Base-by-base conservation (phyloP, 2,113 vertebrate genomes). In the Pterocles gutturalis region DNA sequence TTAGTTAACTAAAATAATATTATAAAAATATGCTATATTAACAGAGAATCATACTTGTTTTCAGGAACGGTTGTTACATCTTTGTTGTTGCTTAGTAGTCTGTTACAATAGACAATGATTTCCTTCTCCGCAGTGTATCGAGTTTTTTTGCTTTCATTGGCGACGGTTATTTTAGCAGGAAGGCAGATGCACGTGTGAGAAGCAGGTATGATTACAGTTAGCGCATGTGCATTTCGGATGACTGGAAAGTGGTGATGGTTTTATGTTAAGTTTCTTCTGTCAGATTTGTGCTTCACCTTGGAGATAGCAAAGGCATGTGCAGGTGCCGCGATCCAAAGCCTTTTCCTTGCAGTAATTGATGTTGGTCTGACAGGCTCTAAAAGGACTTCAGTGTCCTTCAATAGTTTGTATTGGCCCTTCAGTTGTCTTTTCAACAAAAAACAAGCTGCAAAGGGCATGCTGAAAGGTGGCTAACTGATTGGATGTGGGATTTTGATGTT, bases 141-240 rank as follows among this genome's bases (percentile, higher is more conserved):
- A 19, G 14, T 0, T 4, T 31, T 29, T 24, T 60, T 64, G n/a
- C 49, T 53, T 57, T 34, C 26, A 1, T 31, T 43, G 60, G 33
- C 43, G 24, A 6, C 64, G 31, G 12, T 46, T 43, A 9, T 19
- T 43, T 61, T 53, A 78, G 24, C 48, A 57, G 65, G 61, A 66
- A n/a, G 33, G 70, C 66, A 72, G 53, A 43, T 41, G 38, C 48
- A 1, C 0, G 0, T 48, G 16, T 0, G 13, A 41, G 57, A 67
- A 55, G 67, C 58, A 77, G 72, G 15, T 51, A 17, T 46, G 80
- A 36, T 11, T 58, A 9, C 38, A n/a, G 34, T 24, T 49, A 53
- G 21, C 0, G 1, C 41, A 9, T 0, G 1, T 36, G 25, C 36
- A 11, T 83, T 89, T 36, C 2, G 19, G 53, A 2, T 36, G 57